phyloP scores from a whole-genome alignment of 2,797 vertebrate genomes.

The Spinibarbus caldwelli region DNA sequence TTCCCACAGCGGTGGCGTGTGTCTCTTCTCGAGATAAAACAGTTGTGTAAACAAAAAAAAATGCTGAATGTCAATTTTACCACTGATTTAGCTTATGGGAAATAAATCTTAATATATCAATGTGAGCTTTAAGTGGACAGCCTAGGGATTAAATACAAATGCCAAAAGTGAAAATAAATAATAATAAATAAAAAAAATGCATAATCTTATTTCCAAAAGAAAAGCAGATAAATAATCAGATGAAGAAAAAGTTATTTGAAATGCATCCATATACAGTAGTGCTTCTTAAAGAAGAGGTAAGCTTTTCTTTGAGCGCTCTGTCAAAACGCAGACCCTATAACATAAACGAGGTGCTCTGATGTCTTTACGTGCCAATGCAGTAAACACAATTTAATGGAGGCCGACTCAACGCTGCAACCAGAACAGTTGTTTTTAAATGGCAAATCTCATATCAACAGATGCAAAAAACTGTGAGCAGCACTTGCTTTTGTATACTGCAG shows the following conservation, averaged over 20 bases:
- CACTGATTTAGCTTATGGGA: constrained; percentile 76
- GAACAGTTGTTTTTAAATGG: constrained; percentile 37
- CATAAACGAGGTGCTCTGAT: constrained; percentile 28
- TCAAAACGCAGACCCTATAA: constrained; percentile 45
- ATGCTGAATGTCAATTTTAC: constrained; percentile 77
- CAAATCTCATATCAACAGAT: constrained; percentile 40
- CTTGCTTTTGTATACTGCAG: constrained; percentile 26
- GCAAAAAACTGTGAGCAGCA: background rate
- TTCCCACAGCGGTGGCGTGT: constrained; percentile 68
- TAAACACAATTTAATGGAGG: constrained; percentile 24
- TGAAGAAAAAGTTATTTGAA: constrained; percentile 68
- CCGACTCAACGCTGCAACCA: background rate
- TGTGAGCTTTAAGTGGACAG: constrained; percentile 75
- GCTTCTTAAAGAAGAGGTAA: constrained; percentile 61
- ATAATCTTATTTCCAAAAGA: constrained; percentile 74
- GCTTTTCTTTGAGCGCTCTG: constrained; percentile 59
- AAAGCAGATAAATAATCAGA: constrained; percentile 75
- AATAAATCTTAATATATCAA: constrained; percentile 77
- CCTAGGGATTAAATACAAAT: constrained; percentile 73
- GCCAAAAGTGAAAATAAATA: constrained; percentile 68
- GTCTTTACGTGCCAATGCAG: background rate
- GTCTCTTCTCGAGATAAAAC: constrained; percentile 76
- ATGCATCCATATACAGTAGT: constrained; percentile 57
- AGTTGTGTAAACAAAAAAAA: constrained; percentile 74
- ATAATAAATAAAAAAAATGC: constrained; percentile 67